Conservation (phyloP, 1,140 invertebrate species). For the Pseudomyrmex gracilis region DNA sequence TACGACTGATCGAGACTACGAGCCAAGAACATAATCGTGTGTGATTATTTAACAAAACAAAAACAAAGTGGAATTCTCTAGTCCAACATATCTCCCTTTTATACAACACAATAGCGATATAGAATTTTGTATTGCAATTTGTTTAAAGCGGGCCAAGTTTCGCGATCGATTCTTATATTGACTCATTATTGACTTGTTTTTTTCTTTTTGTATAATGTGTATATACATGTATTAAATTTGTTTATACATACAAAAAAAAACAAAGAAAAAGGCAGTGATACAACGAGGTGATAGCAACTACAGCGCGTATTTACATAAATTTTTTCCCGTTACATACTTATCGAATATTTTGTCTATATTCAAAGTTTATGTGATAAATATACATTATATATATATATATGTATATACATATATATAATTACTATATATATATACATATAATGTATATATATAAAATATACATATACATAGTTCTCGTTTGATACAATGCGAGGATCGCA, state of each 20-base stretch:
- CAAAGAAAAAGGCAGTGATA: constrained; percentile 55
- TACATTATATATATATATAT: constrained; percentile 51
- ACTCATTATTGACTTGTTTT: constrained; percentile 10
- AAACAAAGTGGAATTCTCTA: constrained; percentile 39
- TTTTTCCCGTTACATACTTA: constrained; percentile 63
- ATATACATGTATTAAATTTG: constrained; percentile 18
- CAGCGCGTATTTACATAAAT: constrained; percentile 38
- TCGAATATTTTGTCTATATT: constrained; percentile 69
- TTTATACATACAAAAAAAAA: constrained; percentile 12
- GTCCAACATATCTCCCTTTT: constrained; percentile 27
- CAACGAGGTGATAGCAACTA: constrained; percentile 49
- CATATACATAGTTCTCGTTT: constrained; percentile 17
- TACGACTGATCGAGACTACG: neutral
- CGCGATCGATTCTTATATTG: constrained; percentile 55
- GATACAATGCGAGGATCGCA: constrained; percentile 48
- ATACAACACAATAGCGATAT: constrained; percentile 11
- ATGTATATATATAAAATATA: too few relatives aligned
- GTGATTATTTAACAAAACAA: neutral
- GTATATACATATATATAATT: too few relatives aligned
- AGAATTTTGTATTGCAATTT: constrained; percentile 40
- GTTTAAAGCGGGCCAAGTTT: constrained; percentile 51
- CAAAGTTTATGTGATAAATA: constrained; percentile 69
- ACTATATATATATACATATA: constrained; percentile 20
- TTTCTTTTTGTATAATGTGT: neutral
- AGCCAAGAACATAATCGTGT: constrained; percentile 20